Percentiles rank a stretch among this genome's conserved stretches.
Conservation (phyloP, 2,113 vertebrate species). For the Rhombomys opimus region DNA sequence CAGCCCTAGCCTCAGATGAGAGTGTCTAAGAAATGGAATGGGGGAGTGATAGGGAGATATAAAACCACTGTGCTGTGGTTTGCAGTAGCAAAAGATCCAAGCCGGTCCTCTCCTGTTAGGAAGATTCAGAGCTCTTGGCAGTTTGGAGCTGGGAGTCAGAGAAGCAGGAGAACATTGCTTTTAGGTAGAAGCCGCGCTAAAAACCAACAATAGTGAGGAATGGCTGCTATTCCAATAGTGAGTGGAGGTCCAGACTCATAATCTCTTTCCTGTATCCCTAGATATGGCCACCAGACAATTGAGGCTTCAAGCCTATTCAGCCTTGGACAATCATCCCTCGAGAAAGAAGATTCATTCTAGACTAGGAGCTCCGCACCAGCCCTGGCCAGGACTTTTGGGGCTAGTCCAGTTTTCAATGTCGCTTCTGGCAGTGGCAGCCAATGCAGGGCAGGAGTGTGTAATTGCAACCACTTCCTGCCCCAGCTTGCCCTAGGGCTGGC, state of each 20-base stretch:
- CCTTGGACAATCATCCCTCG: conserved; percentile 44
- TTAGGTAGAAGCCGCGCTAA: conserved; percentile 53
- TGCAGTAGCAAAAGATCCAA: conserved; percentile 61
- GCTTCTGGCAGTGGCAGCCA: conserved; percentile 63
- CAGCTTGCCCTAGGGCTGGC: conserved; percentile 76
- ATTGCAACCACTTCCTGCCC: conserved; percentile 84
- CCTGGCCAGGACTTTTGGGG: conserved; percentile 45
- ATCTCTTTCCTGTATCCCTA: neutral
- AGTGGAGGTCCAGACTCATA: neutral
- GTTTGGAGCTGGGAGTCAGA: neutral
- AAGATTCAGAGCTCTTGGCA: conserved; percentile 52
- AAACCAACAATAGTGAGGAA: neutral
- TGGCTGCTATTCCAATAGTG: neutral
- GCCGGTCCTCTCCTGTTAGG: conserved; percentile 22
- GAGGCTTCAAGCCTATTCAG: conserved; percentile 37
- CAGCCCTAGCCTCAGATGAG: neutral
- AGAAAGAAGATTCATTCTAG: conserved; percentile 55
- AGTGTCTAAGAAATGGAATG: conserved; percentile 17
- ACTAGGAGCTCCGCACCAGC: conserved; percentile 19
- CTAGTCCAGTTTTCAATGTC: conserved; percentile 58
- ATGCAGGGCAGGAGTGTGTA: conserved; percentile 71
- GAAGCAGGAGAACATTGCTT: conserved; percentile 35
- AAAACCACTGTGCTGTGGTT: conserved; percentile 24
- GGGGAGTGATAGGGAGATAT: neutral
- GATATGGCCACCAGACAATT: neutral